A percentile compares a stretch with the other conserved stretches of the same genome.
These are phyloP conservation scores for Oryctes rhinoceros DNA, from an alignment of 1,140 invertebrate genomes.

Conservation along the genomic window DNA sequence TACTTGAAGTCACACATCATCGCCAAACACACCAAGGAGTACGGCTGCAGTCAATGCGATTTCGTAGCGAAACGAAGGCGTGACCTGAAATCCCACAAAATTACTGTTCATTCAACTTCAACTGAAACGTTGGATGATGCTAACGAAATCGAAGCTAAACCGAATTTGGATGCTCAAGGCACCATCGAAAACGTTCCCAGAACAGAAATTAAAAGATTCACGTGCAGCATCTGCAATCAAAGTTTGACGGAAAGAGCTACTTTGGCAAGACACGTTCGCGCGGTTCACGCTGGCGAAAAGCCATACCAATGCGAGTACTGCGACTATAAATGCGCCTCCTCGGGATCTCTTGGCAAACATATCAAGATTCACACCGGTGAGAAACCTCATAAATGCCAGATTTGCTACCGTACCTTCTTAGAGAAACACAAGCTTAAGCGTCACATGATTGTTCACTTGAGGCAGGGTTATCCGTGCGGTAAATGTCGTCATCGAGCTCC, in stretches of 20 bases:
- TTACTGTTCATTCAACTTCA: neutral
- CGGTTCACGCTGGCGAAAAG: conserved; percentile 64
- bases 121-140: neutral
- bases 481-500: neutral
- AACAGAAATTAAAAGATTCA: conserved; percentile 64
- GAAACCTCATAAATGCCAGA: conserved; percentile 61
- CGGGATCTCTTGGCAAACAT: conserved; percentile 69
- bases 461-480: conserved; percentile 39
- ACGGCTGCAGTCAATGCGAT: neutral
- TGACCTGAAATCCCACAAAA: neutral
- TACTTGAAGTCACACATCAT: neutral
- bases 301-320: conserved; percentile 66
- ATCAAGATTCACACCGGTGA: conserved; percentile 60
- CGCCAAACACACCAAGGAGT: neutral
- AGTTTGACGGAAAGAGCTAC: conserved; percentile 59
- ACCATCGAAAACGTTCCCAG: conserved; percentile 58
- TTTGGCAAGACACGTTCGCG: conserved; percentile 61
- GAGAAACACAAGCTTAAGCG: conserved; percentile 54
- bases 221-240: conserved; percentile 64
- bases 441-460: conserved; percentile 53
- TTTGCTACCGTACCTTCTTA: conserved; percentile 64
- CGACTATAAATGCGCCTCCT: conserved; percentile 72
- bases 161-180: neutral
- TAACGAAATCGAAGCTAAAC: neutral
- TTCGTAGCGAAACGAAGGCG: neutral